Evolutionary conservation across 2,888 invertebrate genomes (phyloP).

Genomic region (Zootermopsis nevadensis): DNA sequence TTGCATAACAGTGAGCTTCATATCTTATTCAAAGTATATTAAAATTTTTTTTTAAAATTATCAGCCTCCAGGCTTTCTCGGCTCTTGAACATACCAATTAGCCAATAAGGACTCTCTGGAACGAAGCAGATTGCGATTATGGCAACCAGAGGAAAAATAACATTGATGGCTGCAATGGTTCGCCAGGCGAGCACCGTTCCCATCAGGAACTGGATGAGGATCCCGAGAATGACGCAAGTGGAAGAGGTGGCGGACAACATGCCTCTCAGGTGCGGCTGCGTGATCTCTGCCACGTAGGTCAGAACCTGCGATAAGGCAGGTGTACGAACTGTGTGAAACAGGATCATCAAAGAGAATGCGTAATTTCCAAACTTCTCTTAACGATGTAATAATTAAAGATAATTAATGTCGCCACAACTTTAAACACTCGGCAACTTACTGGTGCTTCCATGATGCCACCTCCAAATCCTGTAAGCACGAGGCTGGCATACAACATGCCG

Average conservation of each 20-base stretch:
- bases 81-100: slow-evolving; percentile 62
- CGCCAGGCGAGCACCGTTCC: slow-evolving; percentile 70
- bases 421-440: slow-evolving; percentile 69
- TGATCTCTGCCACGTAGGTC: slow-evolving; percentile 82
- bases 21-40: too few relatives aligned
- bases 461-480: slow-evolving; percentile 78
- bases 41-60: too few relatives aligned
- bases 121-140: slow-evolving; percentile 76
- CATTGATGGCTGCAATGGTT: slow-evolving; percentile 69
- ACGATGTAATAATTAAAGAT: too few relatives aligned
- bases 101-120: slow-evolving; percentile 87
- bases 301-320: slow-evolving; percentile 48
- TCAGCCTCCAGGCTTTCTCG: too few relatives aligned
- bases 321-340: too few relatives aligned
- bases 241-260: slow-evolving; percentile 80
- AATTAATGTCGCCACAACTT: too few relatives aligned
- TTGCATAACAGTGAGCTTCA: too few relatives aligned
- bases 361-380: too few relatives aligned
- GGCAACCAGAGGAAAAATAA: slow-evolving; percentile 64
- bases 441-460: slow-evolving; percentile 86
- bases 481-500: slow-evolving; percentile 75
- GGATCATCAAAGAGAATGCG: too few relatives aligned
- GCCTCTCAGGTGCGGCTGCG: slow-evolving; percentile 82
- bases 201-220: slow-evolving; percentile 80
- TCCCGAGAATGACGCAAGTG: slow-evolving; percentile 79